Percentiles rank a stretch among this genome's conserved stretches.
Conservation (phyloP, 1,140 invertebrate species). For the Papilio aristodemus region DNA sequence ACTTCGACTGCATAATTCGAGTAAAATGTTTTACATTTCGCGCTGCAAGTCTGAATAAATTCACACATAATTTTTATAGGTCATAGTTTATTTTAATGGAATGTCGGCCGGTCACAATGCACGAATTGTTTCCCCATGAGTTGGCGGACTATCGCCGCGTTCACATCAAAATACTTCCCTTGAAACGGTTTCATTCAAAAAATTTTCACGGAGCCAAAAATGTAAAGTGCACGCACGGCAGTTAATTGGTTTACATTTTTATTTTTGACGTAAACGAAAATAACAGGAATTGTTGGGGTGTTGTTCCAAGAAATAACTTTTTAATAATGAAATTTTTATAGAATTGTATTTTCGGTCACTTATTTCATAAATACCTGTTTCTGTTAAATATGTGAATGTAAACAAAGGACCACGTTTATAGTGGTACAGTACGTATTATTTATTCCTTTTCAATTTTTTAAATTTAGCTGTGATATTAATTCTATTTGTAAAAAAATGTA, state of each 20-base stretch:
- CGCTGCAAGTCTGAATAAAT: slow-evolving; percentile 19
- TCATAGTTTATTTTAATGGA: slow-evolving; percentile 28
- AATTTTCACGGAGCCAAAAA: slow-evolving; percentile 19
- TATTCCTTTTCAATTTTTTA: too few species aligned
- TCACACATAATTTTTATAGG: slow-evolving; percentile 24
- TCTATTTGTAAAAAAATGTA: neutral
- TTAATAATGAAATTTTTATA: neutral
- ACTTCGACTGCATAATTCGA: slow-evolving; percentile 28
- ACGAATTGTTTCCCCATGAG: slow-evolving; percentile 17
- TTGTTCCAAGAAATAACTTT: neutral
- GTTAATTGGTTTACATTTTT: slow-evolving; percentile 23
- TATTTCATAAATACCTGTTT: neutral
- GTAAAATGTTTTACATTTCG: slow-evolving; percentile 23
- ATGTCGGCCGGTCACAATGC: slow-evolving; percentile 23
- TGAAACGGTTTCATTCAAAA: slow-evolving; percentile 26
- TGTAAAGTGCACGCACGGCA: slow-evolving; percentile 9
- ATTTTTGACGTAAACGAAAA: slow-evolving; percentile 20
- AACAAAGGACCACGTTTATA: too few species aligned
- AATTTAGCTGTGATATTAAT: too few species aligned
- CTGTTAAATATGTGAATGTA: too few species aligned
- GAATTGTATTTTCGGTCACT: neutral
- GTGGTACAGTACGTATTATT: too few species aligned
- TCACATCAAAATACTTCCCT: slow-evolving; percentile 21
- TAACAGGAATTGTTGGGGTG: neutral
- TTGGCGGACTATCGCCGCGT: slow-evolving; percentile 19